These are phyloP conservation scores for Chrysomallon squamiferum DNA, from an alignment of 1,140 invertebrate genomes.

Conservation along the genomic window DNA sequence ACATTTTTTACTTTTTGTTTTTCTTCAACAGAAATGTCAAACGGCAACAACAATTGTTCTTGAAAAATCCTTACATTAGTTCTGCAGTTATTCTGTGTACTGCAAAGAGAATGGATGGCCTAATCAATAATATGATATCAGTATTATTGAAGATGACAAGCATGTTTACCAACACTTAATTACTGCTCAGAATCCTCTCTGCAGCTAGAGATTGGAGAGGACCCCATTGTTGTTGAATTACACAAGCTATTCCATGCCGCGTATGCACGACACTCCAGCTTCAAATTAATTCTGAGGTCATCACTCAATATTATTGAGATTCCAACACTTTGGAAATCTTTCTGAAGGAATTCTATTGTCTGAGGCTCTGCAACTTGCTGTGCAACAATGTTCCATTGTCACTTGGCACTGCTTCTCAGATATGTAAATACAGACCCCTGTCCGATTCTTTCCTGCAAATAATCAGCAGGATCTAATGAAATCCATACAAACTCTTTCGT, in stretches of 20 bases:
- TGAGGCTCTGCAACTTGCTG: neutral
- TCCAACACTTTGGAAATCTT: constrained; percentile 7
- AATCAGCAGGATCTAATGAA: constrained; percentile 8
- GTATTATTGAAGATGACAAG: constrained; percentile 13
- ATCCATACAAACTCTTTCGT: constrained; percentile 5
- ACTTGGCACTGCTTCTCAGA: neutral
- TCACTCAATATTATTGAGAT: constrained; percentile 7
- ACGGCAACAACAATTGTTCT: no score
- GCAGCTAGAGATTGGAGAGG: constrained; percentile 3
- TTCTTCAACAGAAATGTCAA: no score
- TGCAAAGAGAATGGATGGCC: no score
- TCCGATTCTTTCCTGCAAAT: neutral
- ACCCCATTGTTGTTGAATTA: constrained; percentile 13
- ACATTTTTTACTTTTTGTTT: no score
- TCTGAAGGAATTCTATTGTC: neutral
- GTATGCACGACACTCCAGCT: constrained; percentile 3
- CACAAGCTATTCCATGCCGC: neutral
- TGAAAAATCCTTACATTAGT: no score
- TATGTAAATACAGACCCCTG: constrained; percentile 3
- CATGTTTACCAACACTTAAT: constrained; percentile 14
- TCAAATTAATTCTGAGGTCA: constrained; percentile 8
- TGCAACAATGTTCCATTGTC: neutral
- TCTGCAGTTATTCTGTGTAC: no score
- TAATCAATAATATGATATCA: constrained; percentile 9
- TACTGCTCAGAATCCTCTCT: constrained; percentile 9